phyloP scores from a whole-genome alignment of 2,113 vertebrate species.

The Chaetops frenatus region DNA sequence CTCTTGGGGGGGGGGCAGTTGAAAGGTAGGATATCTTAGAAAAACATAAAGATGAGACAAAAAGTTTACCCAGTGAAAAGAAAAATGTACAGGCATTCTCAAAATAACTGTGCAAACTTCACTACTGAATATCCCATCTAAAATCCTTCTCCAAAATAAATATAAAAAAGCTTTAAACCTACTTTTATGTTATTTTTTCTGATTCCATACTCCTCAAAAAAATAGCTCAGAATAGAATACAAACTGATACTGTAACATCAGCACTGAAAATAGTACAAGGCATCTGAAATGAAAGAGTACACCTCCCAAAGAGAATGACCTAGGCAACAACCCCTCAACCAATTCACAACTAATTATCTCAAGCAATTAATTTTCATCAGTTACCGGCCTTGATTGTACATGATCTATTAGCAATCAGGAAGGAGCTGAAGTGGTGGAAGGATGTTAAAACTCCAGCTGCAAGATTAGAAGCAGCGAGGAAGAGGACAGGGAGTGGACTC shows the following conservation, averaged over 20 bases:
- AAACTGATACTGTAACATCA: not conserved
- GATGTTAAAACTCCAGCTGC: not conserved
- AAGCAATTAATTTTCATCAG: not conserved
- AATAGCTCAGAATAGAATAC: not conserved
- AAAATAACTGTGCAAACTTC: not conserved
- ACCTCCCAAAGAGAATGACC: not conserved
- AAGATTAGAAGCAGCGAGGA: not conserved
- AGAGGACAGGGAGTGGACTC: not conserved
- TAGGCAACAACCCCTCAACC: not conserved
- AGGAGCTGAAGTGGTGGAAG: not conserved
- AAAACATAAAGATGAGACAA: not conserved
- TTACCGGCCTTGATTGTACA: not conserved
- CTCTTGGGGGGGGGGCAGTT: rapidly evolving
- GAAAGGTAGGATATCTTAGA: not conserved
- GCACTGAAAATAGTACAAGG: not conserved
- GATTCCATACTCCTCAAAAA: not conserved
- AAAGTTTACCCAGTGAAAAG: not conserved
- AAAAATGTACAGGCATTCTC: not conserved
- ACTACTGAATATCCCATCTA: not conserved
- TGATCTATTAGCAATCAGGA: not conserved
- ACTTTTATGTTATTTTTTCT: not conserved
- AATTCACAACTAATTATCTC: not conserved
- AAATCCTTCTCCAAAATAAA: not conserved
- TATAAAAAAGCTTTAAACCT: not conserved
- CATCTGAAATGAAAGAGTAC: not conserved